phyloP scores from a whole-genome alignment of 2,888 invertebrate species.

The Melanostoma scalare region DNA sequence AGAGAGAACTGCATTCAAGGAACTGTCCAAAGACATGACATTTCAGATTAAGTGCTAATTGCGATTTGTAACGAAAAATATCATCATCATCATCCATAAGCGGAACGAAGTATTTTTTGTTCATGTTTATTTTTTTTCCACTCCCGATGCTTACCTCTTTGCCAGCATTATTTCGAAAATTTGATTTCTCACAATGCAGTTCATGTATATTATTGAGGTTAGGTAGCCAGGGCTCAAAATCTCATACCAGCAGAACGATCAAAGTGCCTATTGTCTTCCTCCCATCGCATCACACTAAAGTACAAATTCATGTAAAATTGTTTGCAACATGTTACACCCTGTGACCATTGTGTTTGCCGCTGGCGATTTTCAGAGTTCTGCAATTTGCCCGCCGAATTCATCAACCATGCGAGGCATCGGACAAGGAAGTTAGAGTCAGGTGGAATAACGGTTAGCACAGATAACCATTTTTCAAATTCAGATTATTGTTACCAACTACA shows the following conservation, averaged over 20 bases:
- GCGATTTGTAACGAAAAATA: conserved; percentile 50
- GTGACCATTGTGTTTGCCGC: conserved; percentile 59
- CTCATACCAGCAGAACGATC: conserved; percentile 63
- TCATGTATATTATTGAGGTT: conserved; percentile 11
- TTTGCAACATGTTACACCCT: conserved; percentile 64
- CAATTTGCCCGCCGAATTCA: conserved; percentile 69
- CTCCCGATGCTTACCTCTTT: conserved; percentile 5
- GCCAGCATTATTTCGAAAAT: conserved; percentile 55
- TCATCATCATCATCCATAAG: conserved; percentile 52
- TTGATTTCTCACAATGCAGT: conserved; percentile 56
- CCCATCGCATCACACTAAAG: conserved; percentile 42
- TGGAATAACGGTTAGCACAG: conserved; percentile 53
- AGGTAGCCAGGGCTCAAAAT: conserved; percentile 19
- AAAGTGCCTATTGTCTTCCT: conserved; percentile 58
- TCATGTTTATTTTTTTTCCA: conserved; percentile 5
- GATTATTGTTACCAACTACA: conserved; percentile 48
- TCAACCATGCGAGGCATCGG: conserved; percentile 56
- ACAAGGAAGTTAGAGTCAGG: conserved; percentile 66
- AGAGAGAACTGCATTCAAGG: conserved; percentile 7
- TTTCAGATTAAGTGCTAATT: conserved; percentile 25
- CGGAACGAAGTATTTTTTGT: conserved; percentile 40
- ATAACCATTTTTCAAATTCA: conserved; percentile 66
- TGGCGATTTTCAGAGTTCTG: conserved; percentile 62
- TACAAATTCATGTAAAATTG: conserved; percentile 66
- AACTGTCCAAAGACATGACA: conserved; percentile 10